Evolutionary conservation across 2,888 invertebrate species (phyloP).

Genomic region (Volucella zonaria): DNA sequence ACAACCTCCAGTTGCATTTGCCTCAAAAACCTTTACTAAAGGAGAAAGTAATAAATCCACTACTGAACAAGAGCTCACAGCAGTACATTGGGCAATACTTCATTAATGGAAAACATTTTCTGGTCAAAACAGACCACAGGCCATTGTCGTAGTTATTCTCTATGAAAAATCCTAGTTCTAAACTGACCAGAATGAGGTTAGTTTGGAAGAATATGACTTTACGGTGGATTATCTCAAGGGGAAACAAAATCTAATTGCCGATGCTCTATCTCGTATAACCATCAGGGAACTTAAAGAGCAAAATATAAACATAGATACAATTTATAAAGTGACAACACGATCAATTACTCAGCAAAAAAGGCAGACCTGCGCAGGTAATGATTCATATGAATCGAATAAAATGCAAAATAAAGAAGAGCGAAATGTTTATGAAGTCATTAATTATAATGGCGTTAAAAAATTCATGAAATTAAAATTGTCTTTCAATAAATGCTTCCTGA

Average conservation of each 20-base stretch:
- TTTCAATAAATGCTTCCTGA: conserved; percentile 6
- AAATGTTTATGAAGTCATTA: conserved; percentile 30
- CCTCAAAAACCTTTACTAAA: conserved; percentile 70
- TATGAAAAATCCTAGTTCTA: conserved; percentile 75
- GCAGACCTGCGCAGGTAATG: neutral
- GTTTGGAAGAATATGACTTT: conserved; percentile 75
- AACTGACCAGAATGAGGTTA: conserved; percentile 76
- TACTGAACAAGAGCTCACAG: conserved; percentile 44
- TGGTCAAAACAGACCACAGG: conserved; percentile 74
- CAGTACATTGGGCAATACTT: too few species aligned
- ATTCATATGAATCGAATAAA: neutral
- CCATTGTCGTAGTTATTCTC: conserved; percentile 76
- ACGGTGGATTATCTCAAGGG: conserved; percentile 71
- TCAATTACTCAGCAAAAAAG: neutral
- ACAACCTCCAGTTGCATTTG: conserved; percentile 50
- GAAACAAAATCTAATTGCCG: conserved; percentile 63
- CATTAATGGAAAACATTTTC: conserved; percentile 72
- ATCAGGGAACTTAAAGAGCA: conserved; percentile 17
- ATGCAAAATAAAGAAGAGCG: conserved; percentile 18
- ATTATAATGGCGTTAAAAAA: conserved; percentile 15
- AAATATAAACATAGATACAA: conserved; percentile 3
- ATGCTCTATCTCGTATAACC: conserved; percentile 57
- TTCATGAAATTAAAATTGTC: conserved; percentile 8
- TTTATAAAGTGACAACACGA: conserved; percentile 31
- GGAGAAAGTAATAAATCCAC: conserved; percentile 73